Base-by-base conservation (phyloP, 2,797 vertebrate genomes). In the Heterohyrax brucei region DNA sequence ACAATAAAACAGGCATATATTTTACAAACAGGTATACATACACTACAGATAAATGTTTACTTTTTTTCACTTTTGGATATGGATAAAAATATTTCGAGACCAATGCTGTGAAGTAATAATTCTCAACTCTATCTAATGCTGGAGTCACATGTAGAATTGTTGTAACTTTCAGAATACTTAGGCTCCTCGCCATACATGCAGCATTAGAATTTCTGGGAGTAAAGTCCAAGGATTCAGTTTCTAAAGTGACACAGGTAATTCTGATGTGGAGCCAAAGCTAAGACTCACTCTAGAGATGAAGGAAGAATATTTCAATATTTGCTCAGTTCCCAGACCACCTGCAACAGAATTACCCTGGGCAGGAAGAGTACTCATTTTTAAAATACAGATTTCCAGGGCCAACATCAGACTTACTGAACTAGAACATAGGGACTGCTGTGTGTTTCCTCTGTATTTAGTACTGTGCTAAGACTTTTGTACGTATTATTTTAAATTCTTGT, bases 21-120 rank as follows among this genome's bases (percentile, higher is more conserved):
- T 93, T 86, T 53, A 85, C 16, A 91, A 87, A 33, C 33, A 83
- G n/a, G 33, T 86, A 76, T 22, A 50, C 1, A 53, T 92, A 46
- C 33, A 30, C 21, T 61, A 70, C 4, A 70, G 39, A 39, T 68
- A 83, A 1, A 44, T 21, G 10, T 26, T 83, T n/a, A 59, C 53
- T n/a, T 87, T 89, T 87, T 91, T 75, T 44, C n/a, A 66, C 66
- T 61, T 61, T 10, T 76, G 30, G 33, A 82, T 59, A 66, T 86
- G 24, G n/a, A 61, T 26, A 89, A 92, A 95, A 90, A 46, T 95
- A 94, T 62, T 62, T 82, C n/a, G 87, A 86, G 75, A 89, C 1
- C 7, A 61, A 14, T 61, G 33, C 62, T 85, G 62, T 81, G 30
- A 95, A 76, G 72, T 82, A 81, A 48, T 26, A 21, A 70, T 94